Conservation (phyloP, 1,140 invertebrate genomes). For the Oryctes rhinoceros region DNA sequence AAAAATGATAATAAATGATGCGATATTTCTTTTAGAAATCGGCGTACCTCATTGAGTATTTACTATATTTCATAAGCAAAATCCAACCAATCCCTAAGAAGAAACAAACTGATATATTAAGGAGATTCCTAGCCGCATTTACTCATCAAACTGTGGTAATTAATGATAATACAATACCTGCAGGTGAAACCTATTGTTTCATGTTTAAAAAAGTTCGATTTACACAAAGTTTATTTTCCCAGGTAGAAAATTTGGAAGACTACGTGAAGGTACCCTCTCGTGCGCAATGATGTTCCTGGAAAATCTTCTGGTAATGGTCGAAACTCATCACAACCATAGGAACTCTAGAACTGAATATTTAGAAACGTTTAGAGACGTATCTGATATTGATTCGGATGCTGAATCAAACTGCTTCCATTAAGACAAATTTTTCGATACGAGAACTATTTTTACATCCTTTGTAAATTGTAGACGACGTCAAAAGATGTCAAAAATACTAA, state of each 20-base stretch:
- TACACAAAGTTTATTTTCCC: constrained; percentile 43
- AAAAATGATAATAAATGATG: constrained; percentile 32
- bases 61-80: constrained; percentile 75
- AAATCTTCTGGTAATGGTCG: constrained; percentile 30
- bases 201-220: constrained; percentile 36
- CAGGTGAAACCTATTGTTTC: constrained; percentile 48
- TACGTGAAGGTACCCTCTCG: constrained; percentile 55
- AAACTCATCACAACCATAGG: constrained; percentile 41
- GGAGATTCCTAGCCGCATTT: constrained; percentile 70
- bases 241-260: constrained; percentile 56
- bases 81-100: constrained; percentile 69
- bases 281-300: constrained; percentile 54
- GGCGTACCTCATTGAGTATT: constrained; percentile 75
- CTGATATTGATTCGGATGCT: not conserved
- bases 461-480: too few species aligned
- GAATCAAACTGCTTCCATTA: constrained; percentile 18
- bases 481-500: too few species aligned
- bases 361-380: not conserved
- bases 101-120: constrained; percentile 65
- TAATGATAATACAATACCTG: constrained; percentile 65
- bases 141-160: constrained; percentile 72
- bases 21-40: constrained; percentile 64
- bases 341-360: constrained; percentile 35
- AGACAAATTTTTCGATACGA: not conserved
- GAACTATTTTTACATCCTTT: not conserved